Percentiles rank a stretch among this genome's conserved stretches.
Conservation (phyloP, 1,140 invertebrate species). For the Drosophila kanapiae region DNA sequence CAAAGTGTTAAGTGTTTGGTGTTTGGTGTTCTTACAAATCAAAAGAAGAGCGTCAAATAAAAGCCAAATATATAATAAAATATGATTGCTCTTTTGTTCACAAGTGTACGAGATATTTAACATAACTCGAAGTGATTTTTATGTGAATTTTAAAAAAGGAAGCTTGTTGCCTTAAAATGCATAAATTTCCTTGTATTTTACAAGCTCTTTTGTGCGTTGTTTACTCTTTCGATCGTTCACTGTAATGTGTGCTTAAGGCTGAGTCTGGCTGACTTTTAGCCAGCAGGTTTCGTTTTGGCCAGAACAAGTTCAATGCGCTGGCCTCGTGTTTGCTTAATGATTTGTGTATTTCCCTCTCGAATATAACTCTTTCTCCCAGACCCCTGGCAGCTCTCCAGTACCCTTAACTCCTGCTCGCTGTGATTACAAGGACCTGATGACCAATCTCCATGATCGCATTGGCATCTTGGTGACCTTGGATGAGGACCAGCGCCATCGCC, state of each 20-base stretch:
- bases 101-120: background rate
- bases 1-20: background rate
- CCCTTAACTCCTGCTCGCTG: conserved; percentile 11
- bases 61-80: background rate
- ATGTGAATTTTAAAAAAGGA: background rate
- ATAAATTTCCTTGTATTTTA: background rate
- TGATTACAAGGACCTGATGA: conserved; percentile 71
- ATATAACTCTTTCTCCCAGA: background rate
- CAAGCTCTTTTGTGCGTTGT: background rate
- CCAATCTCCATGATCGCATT: conserved; percentile 85
- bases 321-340: conserved; percentile 35
- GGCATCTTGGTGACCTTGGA: conserved; percentile 84
- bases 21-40: background rate
- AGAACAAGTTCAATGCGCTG: conserved; percentile 54
- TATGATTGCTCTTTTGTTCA: background rate
- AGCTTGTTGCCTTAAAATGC: background rate
- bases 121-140: conserved; percentile 3
- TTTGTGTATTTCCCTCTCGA: conserved; percentile 7
- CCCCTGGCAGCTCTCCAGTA: background rate
- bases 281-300: conserved; percentile 51
- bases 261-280: conserved; percentile 26
- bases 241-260: conserved; percentile 27
- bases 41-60: background rate
- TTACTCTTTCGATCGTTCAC: conserved; percentile 31
- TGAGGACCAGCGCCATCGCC: conserved; percentile 83